phyloP scores from a whole-genome alignment of 2,888 invertebrate genomes.

The Gryllus longicercus region DNA sequence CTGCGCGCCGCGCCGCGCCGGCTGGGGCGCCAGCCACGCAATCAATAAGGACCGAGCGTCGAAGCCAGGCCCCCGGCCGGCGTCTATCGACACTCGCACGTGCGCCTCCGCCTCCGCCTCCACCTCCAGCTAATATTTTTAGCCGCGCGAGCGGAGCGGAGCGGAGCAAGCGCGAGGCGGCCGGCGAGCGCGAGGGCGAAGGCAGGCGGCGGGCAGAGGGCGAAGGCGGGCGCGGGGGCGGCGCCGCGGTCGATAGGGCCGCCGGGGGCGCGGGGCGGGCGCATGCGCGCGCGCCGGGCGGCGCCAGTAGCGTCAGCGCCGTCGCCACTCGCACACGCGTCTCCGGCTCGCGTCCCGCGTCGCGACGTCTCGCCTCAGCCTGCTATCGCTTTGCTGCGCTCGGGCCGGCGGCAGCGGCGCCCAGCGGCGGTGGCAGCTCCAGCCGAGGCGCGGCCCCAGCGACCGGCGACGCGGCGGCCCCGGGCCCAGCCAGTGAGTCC shows the following conservation, averaged over 20 bases:
- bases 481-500: background rate
- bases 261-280: constrained; percentile 6
- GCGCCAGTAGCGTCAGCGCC: constrained; percentile 17
- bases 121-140: background rate
- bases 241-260: background rate
- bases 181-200: background rate
- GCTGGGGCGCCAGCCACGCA: background rate
- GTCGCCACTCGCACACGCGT: background rate
- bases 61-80: background rate
- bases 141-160: background rate
- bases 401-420: background rate
- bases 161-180: background rate
- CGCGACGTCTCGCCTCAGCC: background rate
- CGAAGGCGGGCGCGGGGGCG: background rate
- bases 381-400: background rate
- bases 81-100: background rate
- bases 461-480: background rate
- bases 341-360: background rate
- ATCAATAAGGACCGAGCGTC: background rate
- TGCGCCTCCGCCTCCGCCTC: background rate
- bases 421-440: background rate
- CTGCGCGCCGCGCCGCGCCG: background rate
- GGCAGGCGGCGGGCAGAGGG: background rate
- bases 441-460: too few species aligned
- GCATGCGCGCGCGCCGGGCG: constrained; percentile 11